Evolutionary conservation across 2,888 invertebrate genomes (phyloP), one percentile per base, ranked within the genome.

Genomic region (Metalampra italica): DNA sequence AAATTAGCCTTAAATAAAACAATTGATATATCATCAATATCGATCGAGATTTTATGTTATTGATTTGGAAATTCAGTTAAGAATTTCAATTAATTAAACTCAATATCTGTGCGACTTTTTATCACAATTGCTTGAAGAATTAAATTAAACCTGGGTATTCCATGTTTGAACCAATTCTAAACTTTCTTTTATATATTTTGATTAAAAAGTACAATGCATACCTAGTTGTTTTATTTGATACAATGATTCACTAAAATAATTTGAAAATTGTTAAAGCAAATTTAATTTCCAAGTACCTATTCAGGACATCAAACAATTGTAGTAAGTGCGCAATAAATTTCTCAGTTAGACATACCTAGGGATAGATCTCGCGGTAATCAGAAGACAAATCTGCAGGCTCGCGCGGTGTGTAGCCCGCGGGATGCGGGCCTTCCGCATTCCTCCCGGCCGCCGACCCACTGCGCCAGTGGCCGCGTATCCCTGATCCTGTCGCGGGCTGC

Each of bases 381-480:
- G 22, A 45, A 61, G 80, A 81, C 62, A 58, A 54, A 69, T 75
- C 70, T 53, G 53, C 55, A 49, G 56, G 32, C 44, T 7, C 53
- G 51, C 43, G 61, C 61, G 57, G 62, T 71, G 78, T 79, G 72
- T 58, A 59, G 54, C 67, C 48, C 37, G 56, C 52, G 64, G 58
- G 69, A 71, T 65, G 65, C 60, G 62, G 57, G 69, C 70, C 82
- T 88, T 88, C 87, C 87, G 86, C 87, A 86, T 87, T 85, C 88
- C 88, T 58, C 57, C 59, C 76, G 82, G 80, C 75, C 81, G 78
- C 72, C 86, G 87, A 85, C 88, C 87, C 78, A 89, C 74, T 88
- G 87, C 70, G 83, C 88, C 67, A 89, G 70, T 89, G 86, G 71
- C 88, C 87, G 81, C 78, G 69, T 85, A 82, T 81, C 82, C 85